A percentile compares a stretch with the other conserved stretches of the same genome.
Evolutionary conservation across 1,140 invertebrate genomes (phyloP).

Genomic region (Stegodyphus dumicola): DNA sequence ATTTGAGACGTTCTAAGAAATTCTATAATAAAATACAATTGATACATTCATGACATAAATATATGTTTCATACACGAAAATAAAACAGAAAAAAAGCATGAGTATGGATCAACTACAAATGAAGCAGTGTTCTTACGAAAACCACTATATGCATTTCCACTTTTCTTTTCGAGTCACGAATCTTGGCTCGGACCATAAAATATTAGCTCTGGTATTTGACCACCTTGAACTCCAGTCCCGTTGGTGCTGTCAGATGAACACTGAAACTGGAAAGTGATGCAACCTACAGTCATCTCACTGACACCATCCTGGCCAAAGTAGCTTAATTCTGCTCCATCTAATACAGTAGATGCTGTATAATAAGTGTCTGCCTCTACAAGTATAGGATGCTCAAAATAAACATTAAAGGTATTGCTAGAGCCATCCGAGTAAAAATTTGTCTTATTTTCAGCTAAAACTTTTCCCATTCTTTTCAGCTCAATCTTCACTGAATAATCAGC

Average conservation of each 20-base stretch:
- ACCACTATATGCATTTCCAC: not conserved
- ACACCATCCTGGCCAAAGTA: constrained; percentile 96
- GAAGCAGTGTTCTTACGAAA: constrained; percentile 22
- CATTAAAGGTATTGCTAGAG: constrained; percentile 92
- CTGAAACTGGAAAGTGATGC: constrained; percentile 93
- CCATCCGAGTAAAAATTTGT: constrained; percentile 94
- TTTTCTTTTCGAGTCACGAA: constrained; percentile 48
- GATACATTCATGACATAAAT: constrained; percentile 32
- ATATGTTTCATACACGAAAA: constrained; percentile 29
- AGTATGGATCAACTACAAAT: constrained; percentile 51
- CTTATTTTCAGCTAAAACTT: constrained; percentile 87
- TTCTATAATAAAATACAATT: not conserved
- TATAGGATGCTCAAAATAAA: constrained; percentile 92
- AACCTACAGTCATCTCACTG: constrained; percentile 88
- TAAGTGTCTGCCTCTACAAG: constrained; percentile 85
- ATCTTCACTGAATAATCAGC: constrained; percentile 92
- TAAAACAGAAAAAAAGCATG: constrained; percentile 50
- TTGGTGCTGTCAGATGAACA: constrained; percentile 94
- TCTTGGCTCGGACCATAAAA: constrained; percentile 76
- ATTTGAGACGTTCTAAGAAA: not conserved
- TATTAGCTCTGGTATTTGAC: constrained; percentile 93
- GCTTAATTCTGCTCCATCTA: constrained; percentile 90
- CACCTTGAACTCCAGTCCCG: constrained; percentile 92
- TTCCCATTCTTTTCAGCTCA: constrained; percentile 85
- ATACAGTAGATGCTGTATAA: constrained; percentile 88